Percentiles rank a stretch among this genome's conserved stretches.
Evolutionary conservation across 2,888 invertebrate species (phyloP).

Genomic region (Lampropteryx suffumata): DNA sequence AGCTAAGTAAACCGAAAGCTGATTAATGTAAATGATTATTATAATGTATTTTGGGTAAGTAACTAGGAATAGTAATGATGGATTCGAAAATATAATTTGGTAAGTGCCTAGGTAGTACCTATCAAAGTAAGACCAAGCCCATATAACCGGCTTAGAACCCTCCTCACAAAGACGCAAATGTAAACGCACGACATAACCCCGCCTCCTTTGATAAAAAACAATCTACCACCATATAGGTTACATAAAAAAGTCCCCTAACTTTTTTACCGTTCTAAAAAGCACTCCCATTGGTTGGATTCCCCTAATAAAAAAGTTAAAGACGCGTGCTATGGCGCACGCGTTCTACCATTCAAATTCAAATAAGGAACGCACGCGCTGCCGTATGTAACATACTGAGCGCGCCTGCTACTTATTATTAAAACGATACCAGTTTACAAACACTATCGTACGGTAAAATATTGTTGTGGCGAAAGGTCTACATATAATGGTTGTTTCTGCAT

Average conservation of each 20-base stretch:
- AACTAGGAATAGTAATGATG: too few relatives aligned
- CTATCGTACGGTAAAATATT: constrained; percentile 29
- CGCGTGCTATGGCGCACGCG: constrained; percentile 68
- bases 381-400: constrained; percentile 61
- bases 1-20: too few relatives aligned
- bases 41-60: too few relatives aligned
- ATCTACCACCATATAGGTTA: constrained; percentile 39
- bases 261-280: constrained; percentile 62
- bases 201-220: constrained; percentile 59
- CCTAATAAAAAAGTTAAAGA: constrained; percentile 77
- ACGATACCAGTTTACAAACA: constrained; percentile 58
- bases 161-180: too few relatives aligned
- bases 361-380: constrained; percentile 69
- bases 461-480: constrained; percentile 31
- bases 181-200: constrained; percentile 27
- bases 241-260: constrained; percentile 71
- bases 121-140: too few relatives aligned
- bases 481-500: constrained; percentile 51
- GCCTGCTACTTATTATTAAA: constrained; percentile 75
- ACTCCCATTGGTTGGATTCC: constrained; percentile 63
- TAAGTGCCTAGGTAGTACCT: too few relatives aligned
- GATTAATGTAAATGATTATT: too few relatives aligned
- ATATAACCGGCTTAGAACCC: too few relatives aligned
- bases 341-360: constrained; percentile 70
- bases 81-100: too few relatives aligned